Evolutionary conservation across 2,113 vertebrate species (phyloP).

Genomic region (Planiliza haematocheilus): DNA sequence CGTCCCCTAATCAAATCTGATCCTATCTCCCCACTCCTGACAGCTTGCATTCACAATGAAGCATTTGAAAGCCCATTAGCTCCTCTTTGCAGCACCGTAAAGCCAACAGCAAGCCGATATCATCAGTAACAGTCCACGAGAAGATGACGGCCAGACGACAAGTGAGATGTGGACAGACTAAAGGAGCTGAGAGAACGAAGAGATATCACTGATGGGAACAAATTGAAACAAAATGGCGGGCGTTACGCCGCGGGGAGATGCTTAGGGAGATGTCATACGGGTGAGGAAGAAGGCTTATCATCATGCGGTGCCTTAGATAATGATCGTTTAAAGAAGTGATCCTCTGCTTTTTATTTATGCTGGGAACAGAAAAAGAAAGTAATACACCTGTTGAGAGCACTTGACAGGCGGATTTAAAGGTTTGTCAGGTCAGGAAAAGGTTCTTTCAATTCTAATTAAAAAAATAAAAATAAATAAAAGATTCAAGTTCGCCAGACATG

Average conservation of each 20-base stretch:
- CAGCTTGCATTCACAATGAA: conserved; percentile 71
- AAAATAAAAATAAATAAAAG: conserved; percentile 8
- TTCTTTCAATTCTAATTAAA: conserved; percentile 23
- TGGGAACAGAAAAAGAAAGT: not conserved
- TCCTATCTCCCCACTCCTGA: conserved; percentile 68
- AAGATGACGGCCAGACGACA: conserved; percentile 72
- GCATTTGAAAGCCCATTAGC: conserved; percentile 74
- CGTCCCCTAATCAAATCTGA: conserved; percentile 67
- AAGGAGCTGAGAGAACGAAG: conserved; percentile 57
- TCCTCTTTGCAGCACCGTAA: conserved; percentile 48
- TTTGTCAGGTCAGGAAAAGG: conserved; percentile 24
- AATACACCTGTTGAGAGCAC: conserved; percentile 40
- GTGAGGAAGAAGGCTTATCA: conserved; percentile 27
- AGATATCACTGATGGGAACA: conserved; percentile 65
- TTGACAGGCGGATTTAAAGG: conserved; percentile 7
- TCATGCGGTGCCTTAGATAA: conserved; percentile 29
- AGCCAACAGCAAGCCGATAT: conserved; percentile 66
- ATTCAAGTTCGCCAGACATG: conserved; percentile 40
- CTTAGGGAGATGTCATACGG: conserved; percentile 43
- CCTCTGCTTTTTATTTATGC: conserved; percentile 4
- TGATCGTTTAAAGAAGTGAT: conserved; percentile 4
- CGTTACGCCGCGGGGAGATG: conserved; percentile 30
- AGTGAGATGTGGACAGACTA: conserved; percentile 60
- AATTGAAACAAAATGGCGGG: conserved; percentile 74
- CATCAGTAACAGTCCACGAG: conserved; percentile 68